Evolutionary conservation across 2,888 invertebrate species (phyloP).

Genomic region (Epistrophe grossulariae): DNA sequence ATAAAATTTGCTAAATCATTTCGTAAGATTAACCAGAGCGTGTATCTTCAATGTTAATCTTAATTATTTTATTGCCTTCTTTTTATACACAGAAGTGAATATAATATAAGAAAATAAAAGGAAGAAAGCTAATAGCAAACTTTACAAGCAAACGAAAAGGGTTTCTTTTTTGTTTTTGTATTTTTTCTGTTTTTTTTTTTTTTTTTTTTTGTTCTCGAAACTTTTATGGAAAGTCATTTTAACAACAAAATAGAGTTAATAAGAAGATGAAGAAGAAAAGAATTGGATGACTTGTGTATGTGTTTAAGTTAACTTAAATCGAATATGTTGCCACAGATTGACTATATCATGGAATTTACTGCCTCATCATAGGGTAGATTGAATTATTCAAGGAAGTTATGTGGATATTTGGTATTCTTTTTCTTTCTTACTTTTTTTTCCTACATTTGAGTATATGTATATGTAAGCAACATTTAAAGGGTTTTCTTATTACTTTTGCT

Average conservation of each 20-base stretch:
- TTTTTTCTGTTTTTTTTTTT: neutral
- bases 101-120: conserved; percentile 1
- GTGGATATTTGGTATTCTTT: conserved; percentile 31
- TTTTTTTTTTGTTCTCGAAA: neutral
- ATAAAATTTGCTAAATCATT: conserved; percentile 46
- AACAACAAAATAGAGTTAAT: conserved; percentile 18
- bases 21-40: conserved; percentile 48
- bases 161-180: conserved; percentile 2
- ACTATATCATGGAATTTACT: conserved; percentile 31
- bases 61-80: conserved; percentile 64
- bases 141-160: conserved; percentile 2
- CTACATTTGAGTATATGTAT: too few species aligned
- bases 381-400: conserved; percentile 56
- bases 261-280: conserved; percentile 14
- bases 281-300: conserved; percentile 51
- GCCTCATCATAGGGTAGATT: conserved; percentile 65
- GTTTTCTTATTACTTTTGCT: neutral
- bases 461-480: conserved; percentile 1
- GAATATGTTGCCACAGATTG: conserved; percentile 59
- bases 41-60: conserved; percentile 62
- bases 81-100: conserved; percentile 7
- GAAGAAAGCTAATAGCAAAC: conserved; percentile 17
- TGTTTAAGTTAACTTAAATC: conserved; percentile 21
- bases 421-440: neutral
- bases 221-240: conserved; percentile 27